Percentiles rank a stretch among this genome's conserved stretches.
phyloP scores from a whole-genome alignment of 2,888 invertebrate species.

The Agrotis puta region DNA sequence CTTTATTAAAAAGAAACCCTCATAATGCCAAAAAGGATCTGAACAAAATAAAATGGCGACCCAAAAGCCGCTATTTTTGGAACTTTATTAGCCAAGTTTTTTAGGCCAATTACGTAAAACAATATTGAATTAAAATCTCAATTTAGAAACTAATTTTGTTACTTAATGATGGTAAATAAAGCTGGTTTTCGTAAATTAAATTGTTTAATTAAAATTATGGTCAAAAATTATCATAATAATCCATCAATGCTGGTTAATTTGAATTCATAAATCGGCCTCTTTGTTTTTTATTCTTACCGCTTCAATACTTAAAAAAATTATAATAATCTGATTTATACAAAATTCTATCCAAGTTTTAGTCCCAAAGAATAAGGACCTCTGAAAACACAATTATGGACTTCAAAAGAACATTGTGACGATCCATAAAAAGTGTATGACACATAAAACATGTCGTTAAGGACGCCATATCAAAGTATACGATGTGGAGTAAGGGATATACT shows the following conservation, averaged over 20 bases:
- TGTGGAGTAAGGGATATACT: slow-evolving; percentile 29
- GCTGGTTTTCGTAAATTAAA: background rate
- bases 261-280: background rate
- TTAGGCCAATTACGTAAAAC: slow-evolving; percentile 9
- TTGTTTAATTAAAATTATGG: background rate
- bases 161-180: background rate
- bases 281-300: background rate
- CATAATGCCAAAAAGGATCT: slow-evolving; percentile 26
- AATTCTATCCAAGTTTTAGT: background rate
- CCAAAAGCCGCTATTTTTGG: slow-evolving; percentile 22
- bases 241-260: too few species aligned
- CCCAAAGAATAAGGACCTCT: slow-evolving; percentile 21
- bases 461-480: slow-evolving; percentile 34
- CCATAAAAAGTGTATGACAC: slow-evolving; percentile 35
- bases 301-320: too few species aligned
- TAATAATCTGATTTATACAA: too few species aligned
- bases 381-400: slow-evolving; percentile 42
- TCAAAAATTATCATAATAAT: too few species aligned
- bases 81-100: slow-evolving; percentile 7
- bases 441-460: slow-evolving; percentile 49
- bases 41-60: slow-evolving; percentile 33
- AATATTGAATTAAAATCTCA: background rate
- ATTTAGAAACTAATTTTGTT: background rate
- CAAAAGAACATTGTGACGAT: slow-evolving; percentile 26
- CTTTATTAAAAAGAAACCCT: slow-evolving; percentile 34